Evolutionary conservation across 2,888 invertebrate genomes (phyloP).

Genomic region (Amphiduros pacificus): DNA sequence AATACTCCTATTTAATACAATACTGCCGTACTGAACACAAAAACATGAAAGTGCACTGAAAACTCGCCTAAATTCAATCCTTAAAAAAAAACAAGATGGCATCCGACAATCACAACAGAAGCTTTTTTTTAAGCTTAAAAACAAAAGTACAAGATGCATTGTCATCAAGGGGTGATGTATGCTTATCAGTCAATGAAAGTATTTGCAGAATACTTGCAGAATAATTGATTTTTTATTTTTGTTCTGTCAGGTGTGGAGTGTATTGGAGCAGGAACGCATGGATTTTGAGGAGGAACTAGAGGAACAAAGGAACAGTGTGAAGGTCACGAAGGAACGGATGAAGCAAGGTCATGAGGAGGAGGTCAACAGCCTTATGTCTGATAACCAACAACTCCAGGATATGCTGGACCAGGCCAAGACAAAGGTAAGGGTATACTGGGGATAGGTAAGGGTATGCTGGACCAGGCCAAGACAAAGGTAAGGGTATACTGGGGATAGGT

Average conservation of each 20-base stretch:
- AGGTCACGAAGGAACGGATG: slow-evolving; percentile 34
- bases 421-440: slow-evolving; percentile 39
- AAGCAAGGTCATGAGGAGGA: slow-evolving; percentile 51
- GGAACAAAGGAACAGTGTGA: slow-evolving; percentile 49
- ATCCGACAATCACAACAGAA: too few species aligned
- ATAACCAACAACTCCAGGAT: slow-evolving; percentile 45
- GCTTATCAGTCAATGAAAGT: too few species aligned
- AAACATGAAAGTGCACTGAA: too few species aligned
- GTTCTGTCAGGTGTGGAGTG: background rate
- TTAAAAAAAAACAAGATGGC: too few species aligned
- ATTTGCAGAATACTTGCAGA: background rate
- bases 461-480: slow-evolving; percentile 41
- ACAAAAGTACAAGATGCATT: too few species aligned
- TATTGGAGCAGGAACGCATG: slow-evolving; percentile 55
- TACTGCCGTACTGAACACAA: too few species aligned
- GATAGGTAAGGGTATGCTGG: slow-evolving; percentile 36
- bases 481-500: too few species aligned
- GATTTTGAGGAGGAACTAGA: slow-evolving; percentile 60
- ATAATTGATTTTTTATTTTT: slow-evolving; percentile 2
- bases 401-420: slow-evolving; percentile 35
- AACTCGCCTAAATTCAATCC: too few species aligned
- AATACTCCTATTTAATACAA: too few species aligned
- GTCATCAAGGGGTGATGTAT: too few species aligned
- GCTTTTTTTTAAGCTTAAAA: too few species aligned
- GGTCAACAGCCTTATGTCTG: slow-evolving; percentile 47